Conservation (phyloP, 2,797 vertebrate species). For the Chlorospingus flavigularis region DNA sequence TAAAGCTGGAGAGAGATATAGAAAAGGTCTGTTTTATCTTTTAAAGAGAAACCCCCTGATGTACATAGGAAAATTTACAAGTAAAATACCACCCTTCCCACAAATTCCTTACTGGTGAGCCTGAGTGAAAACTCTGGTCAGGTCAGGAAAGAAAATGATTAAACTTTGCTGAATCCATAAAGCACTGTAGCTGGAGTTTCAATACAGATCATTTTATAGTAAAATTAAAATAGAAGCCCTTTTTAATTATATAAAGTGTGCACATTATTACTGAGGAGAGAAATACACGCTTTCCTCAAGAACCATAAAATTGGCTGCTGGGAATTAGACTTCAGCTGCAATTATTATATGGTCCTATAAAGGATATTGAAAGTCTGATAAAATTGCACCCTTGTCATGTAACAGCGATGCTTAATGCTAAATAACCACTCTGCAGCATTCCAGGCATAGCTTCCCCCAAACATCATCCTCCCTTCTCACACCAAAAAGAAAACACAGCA, state of each 20-base stretch:
- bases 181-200: not conserved
- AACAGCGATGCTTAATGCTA: slow-evolving; percentile 41
- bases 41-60: not conserved
- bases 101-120: slow-evolving; percentile 30
- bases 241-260: slow-evolving; percentile 66
- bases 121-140: not conserved
- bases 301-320: slow-evolving; percentile 60
- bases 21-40: not conserved
- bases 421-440: slow-evolving; percentile 45
- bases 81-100: not conserved
- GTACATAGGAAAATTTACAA: slow-evolving; percentile 16
- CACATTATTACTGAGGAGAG: slow-evolving; percentile 53
- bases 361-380: slow-evolving; percentile 55
- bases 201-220: slow-evolving; percentile 49
- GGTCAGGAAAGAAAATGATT: slow-evolving; percentile 26
- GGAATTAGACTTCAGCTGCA: slow-evolving; percentile 61
- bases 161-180: slow-evolving; percentile 3
- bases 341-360: slow-evolving; percentile 61
- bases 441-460: slow-evolving; percentile 47
- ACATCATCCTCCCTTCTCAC: slow-evolving; percentile 27
- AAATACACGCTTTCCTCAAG: slow-evolving; percentile 47
- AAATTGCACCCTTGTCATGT: slow-evolving; percentile 47
- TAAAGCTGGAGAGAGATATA: not conserved
- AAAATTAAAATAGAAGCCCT: slow-evolving; percentile 68
- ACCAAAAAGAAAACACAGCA: not conserved